These are phyloP conservation scores for Aphaenogaster ashmeadi DNA, from an alignment of 1,140 invertebrate species.

Conservation along the genomic window DNA sequence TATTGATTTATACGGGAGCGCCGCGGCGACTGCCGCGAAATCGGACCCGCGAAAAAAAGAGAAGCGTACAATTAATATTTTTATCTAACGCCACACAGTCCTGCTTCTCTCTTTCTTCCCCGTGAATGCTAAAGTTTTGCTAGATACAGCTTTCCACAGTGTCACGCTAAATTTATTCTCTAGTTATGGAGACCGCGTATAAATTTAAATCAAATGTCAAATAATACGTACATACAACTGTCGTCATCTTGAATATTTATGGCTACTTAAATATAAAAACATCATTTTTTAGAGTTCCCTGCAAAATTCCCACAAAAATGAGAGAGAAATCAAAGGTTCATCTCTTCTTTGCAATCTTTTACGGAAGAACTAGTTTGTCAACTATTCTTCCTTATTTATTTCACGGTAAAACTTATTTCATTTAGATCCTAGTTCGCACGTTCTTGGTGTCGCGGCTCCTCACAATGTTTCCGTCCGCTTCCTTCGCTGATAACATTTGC, in stretches of 20 bases:
- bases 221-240: not conserved
- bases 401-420: not conserved
- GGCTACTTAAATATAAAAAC: not conserved
- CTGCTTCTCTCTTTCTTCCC: not conserved
- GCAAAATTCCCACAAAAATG: not conserved
- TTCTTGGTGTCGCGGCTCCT: constrained; percentile 3
- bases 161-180: not conserved
- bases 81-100: constrained; percentile 5
- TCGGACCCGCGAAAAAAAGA: not conserved
- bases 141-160: not conserved
- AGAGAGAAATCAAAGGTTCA: not conserved
- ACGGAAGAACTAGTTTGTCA: not conserved
- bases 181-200: not conserved
- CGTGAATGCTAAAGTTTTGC: constrained; percentile 7
- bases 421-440: constrained; percentile 28
- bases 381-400: not conserved
- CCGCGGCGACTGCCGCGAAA: not conserved
- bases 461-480: constrained; percentile 46
- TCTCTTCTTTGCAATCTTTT: not conserved
- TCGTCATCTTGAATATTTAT: not conserved
- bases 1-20: constrained; percentile 46
- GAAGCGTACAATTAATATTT: constrained; percentile 10
- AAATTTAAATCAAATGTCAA: constrained; percentile 26
- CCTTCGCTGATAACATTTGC: constrained; percentile 56
- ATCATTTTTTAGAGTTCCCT: not conserved